Evolutionary conservation across 2,797 vertebrate genomes (phyloP), one percentile per base, ranked within the genome.

Genomic region (Microctenopoma lineatum): DNA sequence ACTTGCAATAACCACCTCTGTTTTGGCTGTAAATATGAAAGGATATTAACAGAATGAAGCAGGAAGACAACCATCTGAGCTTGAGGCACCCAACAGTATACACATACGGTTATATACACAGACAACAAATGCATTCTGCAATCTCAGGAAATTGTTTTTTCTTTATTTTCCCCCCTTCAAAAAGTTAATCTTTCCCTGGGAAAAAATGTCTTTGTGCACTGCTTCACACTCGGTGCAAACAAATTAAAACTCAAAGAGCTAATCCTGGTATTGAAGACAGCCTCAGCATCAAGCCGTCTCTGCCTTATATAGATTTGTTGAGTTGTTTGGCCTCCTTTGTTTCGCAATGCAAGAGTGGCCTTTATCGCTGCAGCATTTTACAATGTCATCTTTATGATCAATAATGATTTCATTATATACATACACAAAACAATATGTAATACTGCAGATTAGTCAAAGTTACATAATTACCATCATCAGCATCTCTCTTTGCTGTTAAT

Each of bases 381-480:
- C 5, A 41, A 41, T 13, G 39, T 10, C 10, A 4, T 21, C 14
- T 34, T 44, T 10, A 29, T 32, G 4, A 50, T 11, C 10, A 34
- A 15, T 39, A 4, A 26, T 36, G 14, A 2, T 16, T 34, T 3
- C 0, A 15, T 52, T 15, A 26, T n/a, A 34, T 21, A 21, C 46
- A 6, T 32, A 29, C 5, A 29, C 27, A 29, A 4, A 21, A 21
- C 21, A 21, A 29, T 7, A 32, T 32, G 7, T 7, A 32, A 32
- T 32, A 32, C 29, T 32, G 4, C 29, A 6, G 29, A 29, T 29
- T 29, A 29, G 5, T 29, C 5, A 46, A 42, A 62, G n/a, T 54
- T 6, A 39, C 5, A 34, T 15, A 56, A 50, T 63, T 81, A 92
- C 89, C 95, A 94, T 96, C 95, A 85, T 94, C 95, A 41, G 54